phyloP scores from a whole-genome alignment of 2,113 vertebrate species.

The Engystomops pustulosus region DNA sequence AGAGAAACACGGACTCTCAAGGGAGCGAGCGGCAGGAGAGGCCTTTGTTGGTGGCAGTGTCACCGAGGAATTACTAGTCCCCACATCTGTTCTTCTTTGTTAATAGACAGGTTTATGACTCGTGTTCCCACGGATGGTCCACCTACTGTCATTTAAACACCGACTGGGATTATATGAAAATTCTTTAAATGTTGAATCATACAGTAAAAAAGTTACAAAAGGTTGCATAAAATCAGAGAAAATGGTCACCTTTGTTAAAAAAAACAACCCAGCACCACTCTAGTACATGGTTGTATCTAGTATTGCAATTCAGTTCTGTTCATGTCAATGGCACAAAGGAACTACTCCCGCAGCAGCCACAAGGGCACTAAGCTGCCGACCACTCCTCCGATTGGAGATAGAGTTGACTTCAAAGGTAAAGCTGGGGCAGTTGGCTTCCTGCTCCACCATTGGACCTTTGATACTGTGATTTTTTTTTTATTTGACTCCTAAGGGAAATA shows the following conservation, averaged over 20 bases:
- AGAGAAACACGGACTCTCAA: neutral
- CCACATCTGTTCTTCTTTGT: conserved; percentile 2
- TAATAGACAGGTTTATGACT: neutral
- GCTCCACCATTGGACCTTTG: too few species aligned
- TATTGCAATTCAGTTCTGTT: neutral
- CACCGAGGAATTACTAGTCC: neutral
- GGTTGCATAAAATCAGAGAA: neutral
- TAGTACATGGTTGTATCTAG: neutral
- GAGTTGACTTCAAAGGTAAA: too few species aligned
- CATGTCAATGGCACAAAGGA: neutral
- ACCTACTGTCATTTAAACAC: neutral
- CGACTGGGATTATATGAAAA: neutral
- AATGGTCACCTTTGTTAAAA: neutral
- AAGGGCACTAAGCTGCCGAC: too few species aligned
- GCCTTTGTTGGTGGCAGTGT: neutral
- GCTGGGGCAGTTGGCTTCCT: too few species aligned
- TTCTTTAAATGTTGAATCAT: neutral
- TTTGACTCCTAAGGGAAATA: too few species aligned
- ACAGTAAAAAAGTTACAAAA: neutral
- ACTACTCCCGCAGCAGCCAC: too few species aligned
- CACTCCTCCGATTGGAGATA: too few species aligned
- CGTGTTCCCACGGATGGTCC: neutral
- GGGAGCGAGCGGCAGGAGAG: neutral
- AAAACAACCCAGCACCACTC: neutral
- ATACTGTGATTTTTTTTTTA: too few species aligned